Evolutionary conservation across 2,113 vertebrate genomes (phyloP).

Genomic region (Romanogobio albipinnatus): DNA sequence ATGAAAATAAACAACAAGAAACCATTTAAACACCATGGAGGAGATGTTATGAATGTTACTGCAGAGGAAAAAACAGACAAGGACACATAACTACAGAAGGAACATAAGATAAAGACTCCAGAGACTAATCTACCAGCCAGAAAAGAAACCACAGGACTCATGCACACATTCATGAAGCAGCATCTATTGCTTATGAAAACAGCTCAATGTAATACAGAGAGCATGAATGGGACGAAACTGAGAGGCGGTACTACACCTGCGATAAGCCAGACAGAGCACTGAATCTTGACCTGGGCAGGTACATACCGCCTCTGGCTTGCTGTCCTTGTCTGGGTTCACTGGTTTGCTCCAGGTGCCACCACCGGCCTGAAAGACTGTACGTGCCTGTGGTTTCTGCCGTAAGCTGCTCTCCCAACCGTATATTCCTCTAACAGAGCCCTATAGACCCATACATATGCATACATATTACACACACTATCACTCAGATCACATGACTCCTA

Average conservation of each 20-base stretch:
- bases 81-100: background rate
- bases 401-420: constrained; percentile 73
- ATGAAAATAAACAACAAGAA: background rate
- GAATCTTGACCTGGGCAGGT: constrained; percentile 18
- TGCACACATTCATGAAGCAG: background rate
- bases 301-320: constrained; percentile 69
- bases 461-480: constrained; percentile 23
- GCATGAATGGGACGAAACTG: background rate
- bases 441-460: constrained; percentile 61
- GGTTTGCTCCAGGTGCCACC: constrained; percentile 63
- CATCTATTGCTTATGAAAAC: constrained; percentile 6
- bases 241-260: background rate
- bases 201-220: constrained; percentile 5
- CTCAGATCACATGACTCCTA: constrained; percentile 30
- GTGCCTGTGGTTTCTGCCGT: constrained; percentile 73
- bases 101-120: background rate
- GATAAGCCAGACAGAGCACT: constrained; percentile 7
- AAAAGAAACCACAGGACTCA: background rate
- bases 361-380: constrained; percentile 77
- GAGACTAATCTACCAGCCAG: background rate
- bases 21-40: background rate
- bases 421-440: constrained; percentile 69
- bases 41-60: constrained; percentile 6
- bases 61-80: constrained; percentile 12
- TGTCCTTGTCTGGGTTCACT: constrained; percentile 56